Evolutionary conservation across 2,797 vertebrate genomes (phyloP), one percentile per base, ranked within the genome.

Genomic region (Adrianichthys oophorus): DNA sequence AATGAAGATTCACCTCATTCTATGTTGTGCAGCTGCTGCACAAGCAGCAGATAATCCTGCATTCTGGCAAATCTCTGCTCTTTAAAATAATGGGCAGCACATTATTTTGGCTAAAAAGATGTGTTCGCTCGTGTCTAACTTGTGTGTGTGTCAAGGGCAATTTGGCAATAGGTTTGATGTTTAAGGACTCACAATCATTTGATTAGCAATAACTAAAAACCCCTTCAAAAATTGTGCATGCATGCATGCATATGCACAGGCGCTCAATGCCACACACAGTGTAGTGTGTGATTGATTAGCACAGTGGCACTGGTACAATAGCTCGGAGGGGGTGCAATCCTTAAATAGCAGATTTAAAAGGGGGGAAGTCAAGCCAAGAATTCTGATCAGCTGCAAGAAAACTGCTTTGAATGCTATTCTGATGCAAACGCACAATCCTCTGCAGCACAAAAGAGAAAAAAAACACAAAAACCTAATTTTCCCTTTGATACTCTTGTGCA

Each of bases 251-350:
- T 41, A 40, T 56, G 14, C 46, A 14, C 24, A 14, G 19, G n/a
- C 55, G 17, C 56, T 18, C 48, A 19, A 41, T 32, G 17, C 44
- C 43, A 43, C 80, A 76, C 77, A 77, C 70, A 85, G 76, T 85
- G 79, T 70, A 77, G 78, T 88, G 78, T 84, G 84, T 92, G 90
- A 93, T 92, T 92, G 89, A 94, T 91, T 91, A 89, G 83, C 80
- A 80, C 77, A 79, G 86, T 91, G 90, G 89, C 90, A 92, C 85
- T 85, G 88, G 85, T 84, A 92, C 88, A 93, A 91, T 92, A 88
- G 86, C 77, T 87, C 42, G n/a, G 79, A 87, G 84, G 80, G 76
- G 82, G 78, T 87, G 86, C 76, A 79, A 86, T 74, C 81, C 87
- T 88, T 92, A 92, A 92, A 92, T 88, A 88, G 84, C 82, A 86